Evolutionary conservation across 2,888 invertebrate genomes (phyloP).

Genomic region (Lepidocyrtinus sp.): DNA sequence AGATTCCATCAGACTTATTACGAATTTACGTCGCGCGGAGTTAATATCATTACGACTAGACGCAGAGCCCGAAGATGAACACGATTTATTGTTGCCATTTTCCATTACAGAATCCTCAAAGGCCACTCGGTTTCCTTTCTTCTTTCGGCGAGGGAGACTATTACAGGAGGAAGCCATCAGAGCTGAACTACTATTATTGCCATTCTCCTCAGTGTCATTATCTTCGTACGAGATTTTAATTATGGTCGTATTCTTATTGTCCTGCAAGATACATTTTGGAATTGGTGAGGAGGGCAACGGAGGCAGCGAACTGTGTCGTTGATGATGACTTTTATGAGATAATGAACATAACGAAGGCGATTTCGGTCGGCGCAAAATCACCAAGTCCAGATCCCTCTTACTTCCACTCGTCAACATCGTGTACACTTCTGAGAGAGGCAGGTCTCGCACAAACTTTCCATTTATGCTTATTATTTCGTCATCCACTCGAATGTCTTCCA

Average conservation of each 20-base stretch:
- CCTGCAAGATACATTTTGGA: slow-evolving; percentile 60
- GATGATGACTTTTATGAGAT: background rate
- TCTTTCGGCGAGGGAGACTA: slow-evolving; percentile 32
- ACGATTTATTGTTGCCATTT: slow-evolving; percentile 20
- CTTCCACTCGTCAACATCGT: slow-evolving; percentile 71
- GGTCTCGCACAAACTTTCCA: slow-evolving; percentile 83
- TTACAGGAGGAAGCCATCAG: slow-evolving; percentile 28
- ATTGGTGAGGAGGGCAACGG: slow-evolving; percentile 48
- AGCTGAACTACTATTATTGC: background rate
- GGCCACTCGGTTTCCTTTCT: slow-evolving; percentile 45
- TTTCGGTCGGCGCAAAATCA: slow-evolving; percentile 53
- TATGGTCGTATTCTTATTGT: slow-evolving; percentile 68
- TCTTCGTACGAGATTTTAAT: slow-evolving; percentile 69
- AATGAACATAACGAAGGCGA: too few species aligned
- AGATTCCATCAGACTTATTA: slow-evolving; percentile 68
- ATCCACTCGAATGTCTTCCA: slow-evolving; percentile 85
- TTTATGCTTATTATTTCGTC: slow-evolving; percentile 94
- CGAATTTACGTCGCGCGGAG: slow-evolving; percentile 67
- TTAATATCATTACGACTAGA: slow-evolving; percentile 66
- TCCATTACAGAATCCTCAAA: slow-evolving; percentile 34
- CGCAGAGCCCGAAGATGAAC: slow-evolving; percentile 32
- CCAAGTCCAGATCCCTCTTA: slow-evolving; percentile 67
- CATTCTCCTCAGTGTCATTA: background rate
- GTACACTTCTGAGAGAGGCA: slow-evolving; percentile 79
- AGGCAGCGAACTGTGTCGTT: slow-evolving; percentile 45